These are phyloP conservation scores for Leucoraja erinaceus DNA, from an alignment of 2,113 vertebrate genomes.

Conservation along the genomic window DNA sequence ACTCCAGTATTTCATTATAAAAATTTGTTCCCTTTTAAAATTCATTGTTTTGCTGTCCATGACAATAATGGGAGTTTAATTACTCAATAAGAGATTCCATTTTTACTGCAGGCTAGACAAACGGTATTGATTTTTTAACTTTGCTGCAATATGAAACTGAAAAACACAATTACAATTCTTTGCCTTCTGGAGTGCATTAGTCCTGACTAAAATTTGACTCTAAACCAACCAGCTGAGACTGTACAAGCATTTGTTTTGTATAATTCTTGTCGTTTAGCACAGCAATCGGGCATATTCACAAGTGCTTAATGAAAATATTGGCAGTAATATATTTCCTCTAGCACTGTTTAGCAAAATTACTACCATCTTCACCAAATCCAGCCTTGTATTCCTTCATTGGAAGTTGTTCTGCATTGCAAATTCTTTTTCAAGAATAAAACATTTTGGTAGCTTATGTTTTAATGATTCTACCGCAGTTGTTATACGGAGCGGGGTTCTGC, in stretches of 20 bases:
- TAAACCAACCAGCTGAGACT: constrained; percentile 41
- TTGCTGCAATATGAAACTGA: constrained; percentile 84
- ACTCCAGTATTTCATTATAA: constrained; percentile 74
- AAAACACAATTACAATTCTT: constrained; percentile 86
- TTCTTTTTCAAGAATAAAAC: background rate
- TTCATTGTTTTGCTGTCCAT: constrained; percentile 87
- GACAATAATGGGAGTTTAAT: constrained; percentile 99
- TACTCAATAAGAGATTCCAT: constrained; percentile 98
- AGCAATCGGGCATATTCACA: constrained; percentile 47
- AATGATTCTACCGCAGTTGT: background rate
- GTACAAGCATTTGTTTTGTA: constrained; percentile 39
- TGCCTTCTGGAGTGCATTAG: constrained; percentile 59
- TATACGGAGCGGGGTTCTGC: background rate
- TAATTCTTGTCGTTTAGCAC: constrained; percentile 40
- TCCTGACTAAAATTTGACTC: constrained; percentile 53
- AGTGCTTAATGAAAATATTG: constrained; percentile 44
- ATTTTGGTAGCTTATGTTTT: background rate
- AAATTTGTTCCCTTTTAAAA: constrained; percentile 80
- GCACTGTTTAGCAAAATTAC: background rate
- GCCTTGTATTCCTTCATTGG: background rate
- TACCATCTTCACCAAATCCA: background rate
- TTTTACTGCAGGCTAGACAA: constrained; percentile 85
- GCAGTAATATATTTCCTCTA: background rate
- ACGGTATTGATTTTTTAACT: constrained; percentile 90
- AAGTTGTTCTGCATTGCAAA: constrained; percentile 16